A percentile compares a stretch with the other conserved stretches of the same genome.
Evolutionary conservation across 1,140 invertebrate genomes (phyloP).

Genomic region (Drosophila rufa): DNA sequence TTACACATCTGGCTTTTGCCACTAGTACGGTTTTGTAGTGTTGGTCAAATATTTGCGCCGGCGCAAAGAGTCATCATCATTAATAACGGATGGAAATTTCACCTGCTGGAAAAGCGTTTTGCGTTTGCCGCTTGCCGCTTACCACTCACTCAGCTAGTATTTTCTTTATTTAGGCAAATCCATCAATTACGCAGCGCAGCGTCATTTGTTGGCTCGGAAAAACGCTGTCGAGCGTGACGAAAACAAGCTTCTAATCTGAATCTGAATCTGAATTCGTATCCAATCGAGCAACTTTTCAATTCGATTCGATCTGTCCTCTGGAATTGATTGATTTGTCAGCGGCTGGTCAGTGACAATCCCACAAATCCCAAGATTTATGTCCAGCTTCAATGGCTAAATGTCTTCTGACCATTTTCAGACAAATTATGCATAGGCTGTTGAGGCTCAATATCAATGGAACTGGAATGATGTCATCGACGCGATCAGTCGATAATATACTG

Average conservation of each 20-base stretch:
- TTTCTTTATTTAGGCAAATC: constrained; percentile 76
- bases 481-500: constrained; percentile 20
- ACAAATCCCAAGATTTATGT: constrained; percentile 69
- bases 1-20: constrained; percentile 66
- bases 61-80: constrained; percentile 78
- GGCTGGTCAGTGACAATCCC: constrained; percentile 57
- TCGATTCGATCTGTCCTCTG: constrained; percentile 25
- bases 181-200: constrained; percentile 70
- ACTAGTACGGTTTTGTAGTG: constrained; percentile 58
- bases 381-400: constrained; percentile 57
- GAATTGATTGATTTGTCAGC: constrained; percentile 75
- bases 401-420: constrained; percentile 73
- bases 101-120: constrained; percentile 74
- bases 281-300: constrained; percentile 54
- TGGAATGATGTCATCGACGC: constrained; percentile 63
- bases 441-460: constrained; percentile 17
- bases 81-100: constrained; percentile 79
- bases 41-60: constrained; percentile 76
- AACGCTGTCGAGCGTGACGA: constrained; percentile 37
- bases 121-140: constrained; percentile 2
- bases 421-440: constrained; percentile 70
- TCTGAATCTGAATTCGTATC: constrained; percentile 11
- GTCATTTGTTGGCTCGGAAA: constrained; percentile 58
- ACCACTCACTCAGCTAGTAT: constrained; percentile 41
- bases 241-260: constrained; percentile 59